Percentiles rank a stretch among this genome's conserved stretches.
Conservation (phyloP, 2,888 invertebrate genomes). For the Cabera pusaria region DNA sequence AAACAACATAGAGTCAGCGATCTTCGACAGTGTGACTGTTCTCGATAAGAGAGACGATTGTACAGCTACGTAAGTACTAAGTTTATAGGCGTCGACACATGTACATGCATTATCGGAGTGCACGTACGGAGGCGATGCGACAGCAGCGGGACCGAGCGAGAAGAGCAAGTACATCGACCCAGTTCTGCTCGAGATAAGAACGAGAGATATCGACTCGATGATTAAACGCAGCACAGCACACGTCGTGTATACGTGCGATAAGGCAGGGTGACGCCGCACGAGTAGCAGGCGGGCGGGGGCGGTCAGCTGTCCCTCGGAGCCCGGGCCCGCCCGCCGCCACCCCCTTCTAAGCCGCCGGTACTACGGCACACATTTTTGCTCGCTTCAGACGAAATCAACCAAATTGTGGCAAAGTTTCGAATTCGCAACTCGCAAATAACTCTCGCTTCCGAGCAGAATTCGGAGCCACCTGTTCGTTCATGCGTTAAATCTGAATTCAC, state of each 20-base stretch:
- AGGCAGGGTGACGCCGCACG: conserved; percentile 23
- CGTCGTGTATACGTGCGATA: conserved; percentile 21
- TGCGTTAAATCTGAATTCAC: conserved; percentile 15
- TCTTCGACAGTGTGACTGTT: conserved; percentile 8
- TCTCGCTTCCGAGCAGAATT: conserved; percentile 13
- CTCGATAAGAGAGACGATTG: conserved; percentile 8
- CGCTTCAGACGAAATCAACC: conserved; percentile 11
- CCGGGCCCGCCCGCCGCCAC: conserved; percentile 18
- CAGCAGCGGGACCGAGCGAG: conserved; percentile 22
- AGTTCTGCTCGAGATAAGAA: conserved; percentile 49
- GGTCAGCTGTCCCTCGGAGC: conserved; percentile 32
- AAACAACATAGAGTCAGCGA: conserved; percentile 13
- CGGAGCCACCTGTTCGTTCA: conserved; percentile 16
- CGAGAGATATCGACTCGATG: conserved; percentile 55
- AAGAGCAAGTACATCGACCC: conserved; percentile 62
- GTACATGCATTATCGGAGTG: conserved; percentile 6
- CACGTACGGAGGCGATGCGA: conserved; percentile 9
- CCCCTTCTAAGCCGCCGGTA: conserved; percentile 23
- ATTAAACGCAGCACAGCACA: conserved; percentile 38
- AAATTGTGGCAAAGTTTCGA: conserved; percentile 15
- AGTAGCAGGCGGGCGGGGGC: conserved; percentile 22
- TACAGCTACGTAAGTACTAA: conserved; percentile 1
- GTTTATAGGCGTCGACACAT: conserved; percentile 6
- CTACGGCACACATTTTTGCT: conserved; percentile 27
- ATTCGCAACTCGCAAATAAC: conserved; percentile 20